phyloP scores from a whole-genome alignment of 2,888 invertebrate species.

The Stomorhina lunata region DNA sequence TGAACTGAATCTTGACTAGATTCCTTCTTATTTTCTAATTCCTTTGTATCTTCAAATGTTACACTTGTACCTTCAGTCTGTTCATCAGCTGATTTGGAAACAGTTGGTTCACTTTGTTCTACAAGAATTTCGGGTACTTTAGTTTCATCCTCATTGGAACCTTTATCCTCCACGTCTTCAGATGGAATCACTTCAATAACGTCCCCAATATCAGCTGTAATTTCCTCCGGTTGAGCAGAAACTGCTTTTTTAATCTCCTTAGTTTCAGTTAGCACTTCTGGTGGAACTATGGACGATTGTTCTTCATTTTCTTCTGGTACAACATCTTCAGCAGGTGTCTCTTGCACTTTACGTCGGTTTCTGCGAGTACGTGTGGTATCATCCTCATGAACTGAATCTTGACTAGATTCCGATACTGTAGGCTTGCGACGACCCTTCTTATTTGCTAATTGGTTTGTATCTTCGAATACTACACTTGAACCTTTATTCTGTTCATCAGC shows the following conservation, averaged over 20 bases:
- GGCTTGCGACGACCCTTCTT: slow-evolving; percentile 10
- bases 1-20: slow-evolving; percentile 15
- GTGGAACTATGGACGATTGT: no score
- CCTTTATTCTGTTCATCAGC: neutral
- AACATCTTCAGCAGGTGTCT: neutral
- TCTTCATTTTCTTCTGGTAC: neutral
- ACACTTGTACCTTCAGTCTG: neutral
- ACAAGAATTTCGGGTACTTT: neutral
- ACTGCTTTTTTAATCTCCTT: no score
- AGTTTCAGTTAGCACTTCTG: no score
- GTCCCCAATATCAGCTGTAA: no score
- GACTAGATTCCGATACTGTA: slow-evolving; percentile 3
- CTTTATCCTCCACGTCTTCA: no score
- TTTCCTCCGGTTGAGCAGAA: no score
- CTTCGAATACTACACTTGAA: neutral
- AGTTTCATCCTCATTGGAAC: neutral
- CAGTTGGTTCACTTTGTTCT: slow-evolving; percentile 22
- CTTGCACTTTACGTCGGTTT: slow-evolving; percentile 26
- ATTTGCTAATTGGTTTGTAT: neutral
- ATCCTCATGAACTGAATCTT: slow-evolving; percentile 14
- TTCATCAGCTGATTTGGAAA: neutral
- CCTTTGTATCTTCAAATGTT: neutral
- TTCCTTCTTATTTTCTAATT: slow-evolving; percentile 5
- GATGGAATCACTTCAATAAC: no score
- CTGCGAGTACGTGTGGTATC: neutral